Evolutionary conservation across 2,888 invertebrate genomes (phyloP).

Genomic region (Sinodicranocentrus sp.): DNA sequence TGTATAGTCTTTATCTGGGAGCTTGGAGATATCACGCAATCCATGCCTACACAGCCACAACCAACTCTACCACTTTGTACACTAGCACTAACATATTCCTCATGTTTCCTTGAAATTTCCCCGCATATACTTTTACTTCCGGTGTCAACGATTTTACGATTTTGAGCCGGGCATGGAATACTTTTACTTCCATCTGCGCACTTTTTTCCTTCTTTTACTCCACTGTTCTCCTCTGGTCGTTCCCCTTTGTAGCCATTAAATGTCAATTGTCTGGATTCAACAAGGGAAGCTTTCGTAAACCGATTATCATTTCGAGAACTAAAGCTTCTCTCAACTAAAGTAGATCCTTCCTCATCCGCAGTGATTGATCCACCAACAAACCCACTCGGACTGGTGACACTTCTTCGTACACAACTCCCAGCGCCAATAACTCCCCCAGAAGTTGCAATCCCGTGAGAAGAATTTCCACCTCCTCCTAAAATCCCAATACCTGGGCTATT

Average conservation of each 20-base stretch:
- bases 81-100: background rate
- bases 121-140: too few relatives aligned
- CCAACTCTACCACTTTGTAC: slow-evolving; percentile 32
- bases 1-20: background rate
- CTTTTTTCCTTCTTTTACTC: too few relatives aligned
- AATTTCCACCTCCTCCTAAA: background rate
- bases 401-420: background rate
- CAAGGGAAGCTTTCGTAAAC: too few relatives aligned
- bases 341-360: background rate
- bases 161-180: too few relatives aligned
- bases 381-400: background rate
- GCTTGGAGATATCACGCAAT: background rate
- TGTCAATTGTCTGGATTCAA: too few relatives aligned
- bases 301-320: too few relatives aligned
- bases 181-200: too few relatives aligned
- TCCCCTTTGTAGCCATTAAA: too few relatives aligned
- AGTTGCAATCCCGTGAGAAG: background rate
- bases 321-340: background rate
- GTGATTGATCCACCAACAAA: background rate
- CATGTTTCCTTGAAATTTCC: slow-evolving; percentile 18
- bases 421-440: background rate
- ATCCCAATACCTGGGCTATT: slow-evolving; percentile 25
- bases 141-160: too few relatives aligned
- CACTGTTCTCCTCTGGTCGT: too few relatives aligned
- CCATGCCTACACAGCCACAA: slow-evolving; percentile 22